Evolutionary conservation across 2,113 vertebrate genomes (phyloP).

Genomic region (Pseudolaguvia tuberculata): DNA sequence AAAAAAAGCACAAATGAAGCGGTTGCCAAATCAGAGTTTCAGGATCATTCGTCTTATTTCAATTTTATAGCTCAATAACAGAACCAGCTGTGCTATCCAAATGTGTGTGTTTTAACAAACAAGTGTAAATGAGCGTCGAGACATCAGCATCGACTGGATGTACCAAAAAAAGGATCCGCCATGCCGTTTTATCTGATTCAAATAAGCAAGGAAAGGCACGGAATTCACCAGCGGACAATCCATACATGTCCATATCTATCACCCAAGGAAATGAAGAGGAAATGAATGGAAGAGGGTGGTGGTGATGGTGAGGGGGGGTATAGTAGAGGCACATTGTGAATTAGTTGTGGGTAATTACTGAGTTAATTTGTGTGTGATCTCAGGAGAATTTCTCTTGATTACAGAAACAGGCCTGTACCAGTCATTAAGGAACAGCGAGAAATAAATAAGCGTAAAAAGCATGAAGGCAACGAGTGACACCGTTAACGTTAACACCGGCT

Average conservation of each 20-base stretch:
- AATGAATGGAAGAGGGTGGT: constrained; percentile 6
- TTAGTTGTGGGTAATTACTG: constrained; percentile 40
- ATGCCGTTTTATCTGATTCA: background rate
- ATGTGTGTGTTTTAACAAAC: background rate
- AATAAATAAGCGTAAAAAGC: constrained; percentile 24
- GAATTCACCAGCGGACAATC: background rate
- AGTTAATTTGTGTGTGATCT: constrained; percentile 33
- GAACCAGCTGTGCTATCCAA: background rate
- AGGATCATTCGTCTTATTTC: constrained; percentile 1
- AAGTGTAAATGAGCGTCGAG: background rate
- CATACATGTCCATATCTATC: constrained; percentile 5
- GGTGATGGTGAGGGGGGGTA: background rate
- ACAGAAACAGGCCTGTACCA: constrained; percentile 34
- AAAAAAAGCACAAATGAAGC: constrained; percentile 15
- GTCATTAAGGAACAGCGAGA: constrained; percentile 23
- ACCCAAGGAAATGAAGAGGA: constrained; percentile 9
- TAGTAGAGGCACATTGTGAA: constrained; percentile 21
- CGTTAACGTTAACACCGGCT: constrained; percentile 6
- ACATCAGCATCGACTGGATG: background rate
- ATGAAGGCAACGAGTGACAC: background rate
- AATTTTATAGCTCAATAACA: background rate
- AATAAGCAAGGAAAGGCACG: background rate
- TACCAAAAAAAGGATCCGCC: background rate
- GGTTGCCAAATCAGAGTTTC: constrained; percentile 21
- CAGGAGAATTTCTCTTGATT: constrained; percentile 34